These are phyloP conservation scores for Drosophila lowei DNA, from an alignment of 1,140 invertebrate species.

Conservation along the genomic window DNA sequence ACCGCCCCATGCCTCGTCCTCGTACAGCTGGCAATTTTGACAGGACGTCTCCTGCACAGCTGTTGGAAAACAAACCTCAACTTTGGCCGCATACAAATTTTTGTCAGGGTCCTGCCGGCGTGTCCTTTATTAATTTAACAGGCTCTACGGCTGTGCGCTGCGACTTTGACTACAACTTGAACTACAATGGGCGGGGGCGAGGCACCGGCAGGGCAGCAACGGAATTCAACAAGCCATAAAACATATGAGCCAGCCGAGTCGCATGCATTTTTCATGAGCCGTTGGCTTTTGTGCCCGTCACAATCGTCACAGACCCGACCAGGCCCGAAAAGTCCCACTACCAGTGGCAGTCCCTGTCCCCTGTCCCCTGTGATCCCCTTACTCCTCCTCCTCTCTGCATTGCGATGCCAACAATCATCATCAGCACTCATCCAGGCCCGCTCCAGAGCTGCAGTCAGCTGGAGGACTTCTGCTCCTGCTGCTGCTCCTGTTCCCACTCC, in stretches of 20 bases:
- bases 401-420: conserved; percentile 38
- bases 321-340: conserved; percentile 25
- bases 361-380: too few relatives aligned
- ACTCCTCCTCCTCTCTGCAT: conserved; percentile 3
- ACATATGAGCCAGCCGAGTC: conserved; percentile 73
- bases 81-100: conserved; percentile 60
- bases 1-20: too few relatives aligned
- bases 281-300: conserved; percentile 82
- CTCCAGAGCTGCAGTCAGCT: conserved; percentile 36
- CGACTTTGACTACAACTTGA: conserved; percentile 79
- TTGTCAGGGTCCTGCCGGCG: conserved; percentile 48
- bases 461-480: conserved; percentile 23
- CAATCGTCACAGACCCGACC: conserved; percentile 59
- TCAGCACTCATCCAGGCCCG: conserved; percentile 37
- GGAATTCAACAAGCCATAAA: conserved; percentile 81
- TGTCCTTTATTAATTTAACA: conserved; percentile 81
- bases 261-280: conserved; percentile 82
- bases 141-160: conserved; percentile 42
- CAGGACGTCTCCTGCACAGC: conserved; percentile 65
- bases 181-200: conserved; percentile 33
- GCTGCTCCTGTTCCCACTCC: conserved; percentile 9
- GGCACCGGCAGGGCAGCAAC: conserved; percentile 7
- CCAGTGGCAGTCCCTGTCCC: background rate
- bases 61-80: conserved; percentile 79
- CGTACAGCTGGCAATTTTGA: conserved; percentile 23